A percentile compares a stretch with the other conserved stretches of the same genome.
Conservation (phyloP, 35 echinoderm and acorn worm genomes). For the Patiria miniata region DNA sequence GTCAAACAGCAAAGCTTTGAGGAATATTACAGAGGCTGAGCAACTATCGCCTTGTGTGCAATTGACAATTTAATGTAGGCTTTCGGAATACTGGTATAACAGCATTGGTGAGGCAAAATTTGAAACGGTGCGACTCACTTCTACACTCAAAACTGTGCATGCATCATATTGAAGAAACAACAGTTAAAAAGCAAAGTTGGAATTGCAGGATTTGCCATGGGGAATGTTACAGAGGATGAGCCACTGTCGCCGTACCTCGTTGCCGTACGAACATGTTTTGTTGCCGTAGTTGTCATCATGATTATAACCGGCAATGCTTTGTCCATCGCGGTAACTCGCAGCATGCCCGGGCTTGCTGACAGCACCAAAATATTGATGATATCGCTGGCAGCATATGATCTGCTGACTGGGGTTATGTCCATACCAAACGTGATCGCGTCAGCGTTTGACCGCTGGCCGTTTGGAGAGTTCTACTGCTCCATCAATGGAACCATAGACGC, state of each 20-base stretch:
- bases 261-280: constrained; percentile 10
- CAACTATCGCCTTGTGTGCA: too few relatives aligned
- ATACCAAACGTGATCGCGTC: neutral
- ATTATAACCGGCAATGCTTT: neutral
- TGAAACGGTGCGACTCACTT: too few relatives aligned
- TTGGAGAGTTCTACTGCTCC: neutral
- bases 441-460: neutral
- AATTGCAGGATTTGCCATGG: neutral
- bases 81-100: too few relatives aligned
- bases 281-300: neutral
- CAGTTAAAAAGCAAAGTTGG: too few relatives aligned
- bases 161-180: too few relatives aligned
- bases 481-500: constrained; percentile 1
- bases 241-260: neutral
- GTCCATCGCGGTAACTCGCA: neutral
- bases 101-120: too few relatives aligned
- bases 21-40: too few relatives aligned
- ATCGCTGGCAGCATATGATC: neutral
- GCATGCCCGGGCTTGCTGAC: neutral
- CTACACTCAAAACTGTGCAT: too few relatives aligned
- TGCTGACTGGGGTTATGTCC: neutral
- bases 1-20: too few relatives aligned
- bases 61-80: too few relatives aligned
- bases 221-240: neutral
- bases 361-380: neutral